Base-by-base conservation (phyloP, 2,797 vertebrate genomes). In the Heterohyrax brucei region DNA sequence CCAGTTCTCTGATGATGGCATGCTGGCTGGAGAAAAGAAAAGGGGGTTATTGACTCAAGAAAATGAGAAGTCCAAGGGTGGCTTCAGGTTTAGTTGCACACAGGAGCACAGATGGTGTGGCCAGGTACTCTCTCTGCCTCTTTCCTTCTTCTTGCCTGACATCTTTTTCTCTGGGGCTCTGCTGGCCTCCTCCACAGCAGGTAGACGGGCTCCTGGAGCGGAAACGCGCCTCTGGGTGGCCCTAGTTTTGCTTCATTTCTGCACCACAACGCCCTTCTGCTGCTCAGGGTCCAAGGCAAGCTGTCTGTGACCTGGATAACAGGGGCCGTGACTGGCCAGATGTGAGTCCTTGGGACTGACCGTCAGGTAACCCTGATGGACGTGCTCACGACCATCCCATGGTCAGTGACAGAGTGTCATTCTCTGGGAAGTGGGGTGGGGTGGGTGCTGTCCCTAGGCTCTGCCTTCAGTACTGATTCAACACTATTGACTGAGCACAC, bases 131-230 rank as follows among this genome's bases (percentile, higher is more conserved):
- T 13, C 10, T n/a, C 50, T 50, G 30, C 21, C 3, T 0, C 1
- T 1, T 26, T 8, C 30, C 0, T 4, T 18, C 50, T 79, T 64
- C 50, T 5, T 7, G 28, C 56, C 86, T 28, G 33, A 53, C 30
- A 5, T 33, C 13, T n/a, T 30, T 39, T 87, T 91, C 77, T 79
- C 30, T 1, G 26, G 68, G 70, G 24, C 50, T 24, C 28, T 3
- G 44, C 50, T 19, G 10, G 56, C 56, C 39, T 7, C 44, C n/a
- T 13, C 14, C 39, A 1, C 10, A 5, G n/a, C 5, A 61, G 22
- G 28, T 7, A 59, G 46, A 50, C 62, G 30, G 66, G 48, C 48
- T 80, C 56, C 0, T 46, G 46, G 9, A 0, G 0, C 0, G 4
- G 59, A 33, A 39, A 9, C 24, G 0, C 1, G 44, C 48, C 21